Percentiles rank a stretch among this genome's conserved stretches.
phyloP scores from a whole-genome alignment of 2,797 vertebrate genomes.

The Oreonectes daqikongensis region DNA sequence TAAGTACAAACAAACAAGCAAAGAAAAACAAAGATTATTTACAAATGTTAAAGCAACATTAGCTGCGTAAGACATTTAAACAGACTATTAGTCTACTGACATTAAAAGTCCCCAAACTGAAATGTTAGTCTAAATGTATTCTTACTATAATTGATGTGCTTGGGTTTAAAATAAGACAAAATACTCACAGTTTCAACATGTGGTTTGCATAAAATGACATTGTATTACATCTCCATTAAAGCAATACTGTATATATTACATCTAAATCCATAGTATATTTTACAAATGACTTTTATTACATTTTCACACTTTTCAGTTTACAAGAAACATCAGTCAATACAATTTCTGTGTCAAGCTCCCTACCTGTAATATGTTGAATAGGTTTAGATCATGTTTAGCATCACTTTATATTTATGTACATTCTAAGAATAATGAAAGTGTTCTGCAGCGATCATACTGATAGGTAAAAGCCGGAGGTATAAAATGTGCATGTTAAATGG shows the following conservation, averaged over 20 bases:
- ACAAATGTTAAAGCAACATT: slow-evolving; percentile 30
- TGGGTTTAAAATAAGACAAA: slow-evolving; percentile 19
- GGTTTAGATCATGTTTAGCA: not conserved
- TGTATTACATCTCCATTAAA: not conserved
- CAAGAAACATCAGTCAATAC: not conserved
- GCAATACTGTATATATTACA: slow-evolving; percentile 12
- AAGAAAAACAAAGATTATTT: not conserved
- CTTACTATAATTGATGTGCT: not conserved
- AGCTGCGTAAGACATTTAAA: slow-evolving; percentile 42
- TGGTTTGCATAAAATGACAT: not conserved
- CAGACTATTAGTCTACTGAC: slow-evolving; percentile 16
- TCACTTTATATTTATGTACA: not conserved
- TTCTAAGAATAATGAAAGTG: slow-evolving; percentile 13
- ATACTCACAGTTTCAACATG: slow-evolving; percentile 2
- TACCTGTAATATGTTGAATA: not conserved
- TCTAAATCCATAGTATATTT: slow-evolving; percentile 22
- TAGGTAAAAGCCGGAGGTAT: not conserved
- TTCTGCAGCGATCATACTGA: not conserved
- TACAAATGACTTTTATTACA: not conserved
- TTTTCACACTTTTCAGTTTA: not conserved
- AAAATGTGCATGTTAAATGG: slow-evolving; percentile 1
- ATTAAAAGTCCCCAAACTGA: slow-evolving; percentile 13
- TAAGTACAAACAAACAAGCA: slow-evolving; percentile 2
- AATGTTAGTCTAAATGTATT: slow-evolving; percentile 23
- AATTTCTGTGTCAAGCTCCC: not conserved